These are phyloP conservation scores for Molossus alvarezi DNA, from an alignment of 2,797 vertebrate genomes.

Conservation along the genomic window DNA sequence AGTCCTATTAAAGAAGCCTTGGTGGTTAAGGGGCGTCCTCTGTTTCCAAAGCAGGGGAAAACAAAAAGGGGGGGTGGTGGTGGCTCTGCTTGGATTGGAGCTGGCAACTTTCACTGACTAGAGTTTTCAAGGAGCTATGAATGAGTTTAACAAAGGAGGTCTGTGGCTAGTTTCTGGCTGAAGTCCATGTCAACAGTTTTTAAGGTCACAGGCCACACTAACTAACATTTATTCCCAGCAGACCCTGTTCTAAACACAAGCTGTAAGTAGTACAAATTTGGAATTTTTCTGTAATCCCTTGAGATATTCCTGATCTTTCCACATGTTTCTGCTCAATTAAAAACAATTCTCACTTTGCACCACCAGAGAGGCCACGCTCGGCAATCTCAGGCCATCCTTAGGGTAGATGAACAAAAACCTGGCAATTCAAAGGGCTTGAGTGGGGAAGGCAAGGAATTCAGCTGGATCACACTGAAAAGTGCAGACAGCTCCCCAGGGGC, in stretches of 20 bases:
- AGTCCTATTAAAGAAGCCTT: slow-evolving; percentile 95
- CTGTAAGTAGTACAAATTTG: slow-evolving; percentile 97
- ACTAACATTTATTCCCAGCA: slow-evolving; percentile 99
- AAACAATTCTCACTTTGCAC: slow-evolving; percentile 99
- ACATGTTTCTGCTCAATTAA: slow-evolving; percentile 99
- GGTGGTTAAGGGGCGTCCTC: slow-evolving; percentile 95
- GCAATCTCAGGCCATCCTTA: slow-evolving; percentile 89
- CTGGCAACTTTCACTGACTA: slow-evolving; percentile 96
- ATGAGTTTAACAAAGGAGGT: slow-evolving; percentile 99
- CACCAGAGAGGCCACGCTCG: slow-evolving; percentile 91
- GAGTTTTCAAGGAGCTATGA: slow-evolving; percentile 98
- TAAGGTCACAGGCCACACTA: slow-evolving; percentile 99
- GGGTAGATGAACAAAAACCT: slow-evolving; percentile 91
- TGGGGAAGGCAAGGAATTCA: slow-evolving; percentile 88
- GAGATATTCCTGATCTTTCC: slow-evolving; percentile 99
- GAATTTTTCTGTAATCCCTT: slow-evolving; percentile 98
- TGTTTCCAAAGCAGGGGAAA: slow-evolving; percentile 99
- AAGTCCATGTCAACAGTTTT: slow-evolving; percentile 99
- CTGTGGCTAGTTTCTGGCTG: slow-evolving; percentile 99
- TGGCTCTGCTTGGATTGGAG: slow-evolving; percentile 96
- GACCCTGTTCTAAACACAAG: slow-evolving; percentile 97
- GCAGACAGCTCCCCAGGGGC: slow-evolving; percentile 90
- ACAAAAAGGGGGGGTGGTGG: slow-evolving; percentile 48
- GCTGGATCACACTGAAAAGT: slow-evolving; percentile 90
- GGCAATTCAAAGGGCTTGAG: slow-evolving; percentile 89